Evolutionary conservation across 1,140 invertebrate species (phyloP).

Genomic region (Paralvinella palmiformis): DNA sequence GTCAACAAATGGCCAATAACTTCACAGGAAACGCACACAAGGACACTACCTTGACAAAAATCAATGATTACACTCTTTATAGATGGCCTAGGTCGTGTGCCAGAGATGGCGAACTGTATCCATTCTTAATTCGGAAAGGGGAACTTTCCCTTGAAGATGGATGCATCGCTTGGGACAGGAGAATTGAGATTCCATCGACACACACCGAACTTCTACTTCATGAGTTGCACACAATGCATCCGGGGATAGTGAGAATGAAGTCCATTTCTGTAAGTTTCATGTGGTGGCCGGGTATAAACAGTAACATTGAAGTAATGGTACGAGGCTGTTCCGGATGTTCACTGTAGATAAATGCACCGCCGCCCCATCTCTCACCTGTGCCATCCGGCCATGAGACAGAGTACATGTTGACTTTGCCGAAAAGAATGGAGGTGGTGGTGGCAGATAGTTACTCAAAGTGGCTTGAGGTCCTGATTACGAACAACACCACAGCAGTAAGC

Average conservation of each 20-base stretch:
- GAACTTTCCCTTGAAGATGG: too few relatives aligned
- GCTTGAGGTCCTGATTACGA: too few relatives aligned
- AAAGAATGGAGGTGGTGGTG: neutral
- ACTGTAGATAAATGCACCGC: neutral
- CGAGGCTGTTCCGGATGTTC: conserved; percentile 50
- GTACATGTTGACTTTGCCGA: neutral
- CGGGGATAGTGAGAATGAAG: conserved; percentile 56
- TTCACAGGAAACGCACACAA: neutral
- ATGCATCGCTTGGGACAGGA: too few relatives aligned
- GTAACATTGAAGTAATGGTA: conserved; percentile 46
- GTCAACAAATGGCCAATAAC: neutral
- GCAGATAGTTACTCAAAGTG: neutral
- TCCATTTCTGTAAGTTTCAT: conserved; percentile 50
- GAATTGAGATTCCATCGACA: conserved; percentile 46
- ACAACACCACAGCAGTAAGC: too few relatives aligned
- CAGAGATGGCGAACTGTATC: neutral
- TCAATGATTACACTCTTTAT: neutral
- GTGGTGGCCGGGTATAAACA: conserved; percentile 54
- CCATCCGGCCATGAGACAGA: neutral
- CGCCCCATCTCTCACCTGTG: neutral
- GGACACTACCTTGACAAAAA: neutral
- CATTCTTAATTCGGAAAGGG: too few relatives aligned
- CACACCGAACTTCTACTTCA: conserved; percentile 39
- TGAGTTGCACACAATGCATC: conserved; percentile 51
- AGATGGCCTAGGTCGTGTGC: neutral